Percentiles rank a stretch among this genome's conserved stretches.
Conservation (phyloP, 2,888 invertebrate genomes). For the Toxonevra muliebris region DNA sequence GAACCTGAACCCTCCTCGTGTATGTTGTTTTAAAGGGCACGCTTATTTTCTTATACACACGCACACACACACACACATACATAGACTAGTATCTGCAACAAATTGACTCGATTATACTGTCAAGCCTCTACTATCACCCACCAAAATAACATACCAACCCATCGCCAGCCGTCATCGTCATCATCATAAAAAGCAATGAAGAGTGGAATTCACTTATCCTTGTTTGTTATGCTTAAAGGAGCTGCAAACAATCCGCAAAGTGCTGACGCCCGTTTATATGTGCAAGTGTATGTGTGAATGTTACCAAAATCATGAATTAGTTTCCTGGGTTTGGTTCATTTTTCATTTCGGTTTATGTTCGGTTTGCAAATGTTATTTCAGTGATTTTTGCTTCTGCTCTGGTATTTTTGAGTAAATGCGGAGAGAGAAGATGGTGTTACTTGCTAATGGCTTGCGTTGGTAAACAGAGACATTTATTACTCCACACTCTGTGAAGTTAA, state of each 20-base stretch:
- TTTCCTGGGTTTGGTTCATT: neutral
- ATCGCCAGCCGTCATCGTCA: neutral
- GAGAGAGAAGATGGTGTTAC: conserved; percentile 44
- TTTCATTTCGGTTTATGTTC: neutral
- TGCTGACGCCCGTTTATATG: conserved; percentile 49
- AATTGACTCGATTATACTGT: conserved; percentile 59
- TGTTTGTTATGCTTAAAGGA: conserved; percentile 64
- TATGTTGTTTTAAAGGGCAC: conserved; percentile 32
- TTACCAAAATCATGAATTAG: neutral
- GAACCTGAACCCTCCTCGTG: conserved; percentile 14
- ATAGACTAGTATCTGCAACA: conserved; percentile 28
- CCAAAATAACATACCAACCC: conserved; percentile 4
- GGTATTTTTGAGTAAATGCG: neutral
- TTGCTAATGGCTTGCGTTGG: conserved; percentile 60
- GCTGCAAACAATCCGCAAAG: conserved; percentile 64
- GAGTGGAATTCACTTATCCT: conserved; percentile 60
- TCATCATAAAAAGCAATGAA: conserved; percentile 32
- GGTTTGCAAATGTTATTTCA: conserved; percentile 52
- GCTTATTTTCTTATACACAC: neutral
- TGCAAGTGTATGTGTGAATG: conserved; percentile 19
- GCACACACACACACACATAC: conserved; percentile 40
- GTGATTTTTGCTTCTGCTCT: conserved; percentile 44
- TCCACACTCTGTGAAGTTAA: conserved; percentile 19
- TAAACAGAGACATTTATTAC: conserved; percentile 58
- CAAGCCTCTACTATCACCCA: conserved; percentile 14